Evolutionary conservation across 35 echinoderm and acorn worm genomes (phyloP).

Genomic region (Lytechinus variegatus): DNA sequence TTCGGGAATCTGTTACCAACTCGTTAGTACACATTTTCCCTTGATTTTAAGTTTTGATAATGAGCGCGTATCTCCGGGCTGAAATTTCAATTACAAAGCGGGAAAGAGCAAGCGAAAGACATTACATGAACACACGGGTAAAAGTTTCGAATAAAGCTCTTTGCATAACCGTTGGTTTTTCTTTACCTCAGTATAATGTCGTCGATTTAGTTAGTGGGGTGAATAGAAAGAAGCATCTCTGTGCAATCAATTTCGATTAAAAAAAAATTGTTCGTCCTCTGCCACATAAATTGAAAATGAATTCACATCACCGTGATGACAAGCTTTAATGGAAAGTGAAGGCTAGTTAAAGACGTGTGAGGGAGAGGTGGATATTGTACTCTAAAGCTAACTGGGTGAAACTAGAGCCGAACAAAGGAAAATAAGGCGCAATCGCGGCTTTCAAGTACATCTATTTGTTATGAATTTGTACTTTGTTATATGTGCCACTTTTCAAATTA

Average conservation of each 20-base stretch:
- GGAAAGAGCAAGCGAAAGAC: slow-evolving; percentile 7
- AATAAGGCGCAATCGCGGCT: slow-evolving; percentile 37
- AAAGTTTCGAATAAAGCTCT: not conserved
- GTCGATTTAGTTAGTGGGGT: not conserved
- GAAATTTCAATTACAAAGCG: slow-evolving; percentile 24
- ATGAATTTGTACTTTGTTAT: slow-evolving; percentile 18
- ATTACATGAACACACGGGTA: not conserved
- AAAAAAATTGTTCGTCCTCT: not conserved
- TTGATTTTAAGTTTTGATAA: slow-evolving; percentile 33
- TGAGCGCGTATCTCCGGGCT: not conserved
- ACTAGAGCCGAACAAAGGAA: not conserved
- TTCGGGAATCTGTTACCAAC: slow-evolving; percentile 7
- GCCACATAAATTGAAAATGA: slow-evolving; percentile 5
- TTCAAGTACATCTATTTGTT: slow-evolving; percentile 16
- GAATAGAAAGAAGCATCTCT: not conserved
- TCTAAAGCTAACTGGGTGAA: slow-evolving; percentile 30
- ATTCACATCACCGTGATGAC: not conserved
- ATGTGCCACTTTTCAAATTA: not conserved
- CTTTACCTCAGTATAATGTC: not conserved
- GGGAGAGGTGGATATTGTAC: not conserved
- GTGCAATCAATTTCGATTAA: slow-evolving; percentile 25
- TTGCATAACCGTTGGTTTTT: not conserved
- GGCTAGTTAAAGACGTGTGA: not conserved
- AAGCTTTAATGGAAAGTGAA: not conserved
- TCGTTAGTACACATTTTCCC: slow-evolving; percentile 50